Base-by-base conservation (phyloP, 2,797 vertebrate species). In the Xerus rutilus region DNA sequence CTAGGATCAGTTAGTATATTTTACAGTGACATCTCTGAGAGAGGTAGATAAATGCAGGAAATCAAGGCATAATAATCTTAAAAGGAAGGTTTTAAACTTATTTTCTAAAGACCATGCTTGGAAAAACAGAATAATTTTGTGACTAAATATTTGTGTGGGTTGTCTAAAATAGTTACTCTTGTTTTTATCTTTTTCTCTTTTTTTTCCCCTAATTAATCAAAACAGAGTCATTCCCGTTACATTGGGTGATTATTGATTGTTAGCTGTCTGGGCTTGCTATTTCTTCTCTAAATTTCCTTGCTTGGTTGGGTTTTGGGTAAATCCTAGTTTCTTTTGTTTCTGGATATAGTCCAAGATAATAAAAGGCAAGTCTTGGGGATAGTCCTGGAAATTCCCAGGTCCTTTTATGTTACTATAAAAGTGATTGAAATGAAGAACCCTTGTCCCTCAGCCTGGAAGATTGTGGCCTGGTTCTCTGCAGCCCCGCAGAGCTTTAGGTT, bases 371-470 rank as follows among this genome's bases (percentile, higher is more conserved):
- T 25, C 87, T 85, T 70, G 73, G 93, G 85, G 89, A 65, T 54
- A 78, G 83, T 43, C 45, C 64, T 93, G 76, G 82, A 94, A 94
- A 97, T 96, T 93, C 92, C 96, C 82, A 77, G 84, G n/a, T 1
- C 3, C 0, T 57, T 95, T 96, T n/a, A 54, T 2, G 94, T 97
- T 65, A 90, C 57, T 89, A 64, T 90, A 91, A 95, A 43, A 84
- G 28, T 96, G 59, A 86, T 2, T 83, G 43, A 86, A 95, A 79
- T 92, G 78, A 92, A 93, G 95, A 94, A 93, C 82, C 78, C 74
- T 73, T 86, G 49, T 86, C 43, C 35, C 14, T 45, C 30, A 54
- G 3, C 28, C 62, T 67, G 32, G 82, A 92, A 69, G 70, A 35
- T 59, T 45, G 28, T 7, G 30, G 20, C 32, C 3, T 35, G 77